Percentiles rank a stretch among this genome's conserved stretches.
Conservation (phyloP, 2,888 invertebrate genomes). For the Mechanitis mazaeus region DNA sequence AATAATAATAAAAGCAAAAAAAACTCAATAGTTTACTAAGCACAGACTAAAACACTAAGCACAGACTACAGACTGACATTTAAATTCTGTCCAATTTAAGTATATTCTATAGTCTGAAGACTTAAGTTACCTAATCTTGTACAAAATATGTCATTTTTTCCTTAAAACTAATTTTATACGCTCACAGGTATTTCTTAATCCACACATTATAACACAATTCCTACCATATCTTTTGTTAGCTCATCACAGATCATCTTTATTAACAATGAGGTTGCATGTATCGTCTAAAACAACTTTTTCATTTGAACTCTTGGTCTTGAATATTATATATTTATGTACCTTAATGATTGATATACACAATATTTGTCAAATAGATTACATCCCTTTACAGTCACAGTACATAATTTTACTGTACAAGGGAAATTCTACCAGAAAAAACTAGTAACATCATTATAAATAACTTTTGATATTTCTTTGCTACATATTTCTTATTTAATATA, state of each 20-base stretch:
- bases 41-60: conserved; percentile 40
- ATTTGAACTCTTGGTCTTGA: too few species aligned
- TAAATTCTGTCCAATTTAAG: neutral
- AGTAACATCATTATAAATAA: too few species aligned
- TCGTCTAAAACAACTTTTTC: neutral
- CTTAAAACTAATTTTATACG: conserved; percentile 41
- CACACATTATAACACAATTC: conserved; percentile 16
- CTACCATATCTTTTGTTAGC: conserved; percentile 49
- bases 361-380: too few species aligned
- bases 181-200: conserved; percentile 23
- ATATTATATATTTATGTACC: too few species aligned
- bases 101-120: conserved; percentile 23
- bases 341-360: too few species aligned
- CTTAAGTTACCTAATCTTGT: conserved; percentile 46
- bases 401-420: too few species aligned
- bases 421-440: too few species aligned
- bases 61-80: conserved; percentile 9
- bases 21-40: conserved; percentile 40
- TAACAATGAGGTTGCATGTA: conserved; percentile 18
- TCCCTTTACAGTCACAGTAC: too few species aligned
- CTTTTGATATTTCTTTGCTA: conserved; percentile 5
- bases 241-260: conserved; percentile 63
- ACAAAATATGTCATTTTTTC: conserved; percentile 73
- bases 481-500: neutral
- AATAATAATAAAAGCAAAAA: conserved; percentile 66